Evolutionary conservation across 2,888 invertebrate species (phyloP).

Genomic region (Cryptops parisi): DNA sequence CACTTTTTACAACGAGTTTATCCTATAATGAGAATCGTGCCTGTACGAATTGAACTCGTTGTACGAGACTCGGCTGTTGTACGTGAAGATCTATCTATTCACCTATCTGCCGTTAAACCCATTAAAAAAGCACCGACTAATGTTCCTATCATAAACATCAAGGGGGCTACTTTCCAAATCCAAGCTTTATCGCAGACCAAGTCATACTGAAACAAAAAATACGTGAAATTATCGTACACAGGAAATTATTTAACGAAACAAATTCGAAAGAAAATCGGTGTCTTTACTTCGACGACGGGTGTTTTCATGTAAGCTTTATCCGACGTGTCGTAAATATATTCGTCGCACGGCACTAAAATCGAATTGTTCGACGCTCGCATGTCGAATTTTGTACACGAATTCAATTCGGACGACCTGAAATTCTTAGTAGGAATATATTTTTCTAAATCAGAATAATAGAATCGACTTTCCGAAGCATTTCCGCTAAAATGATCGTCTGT

Average conservation of each 20-base stretch:
- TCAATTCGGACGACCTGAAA: background rate
- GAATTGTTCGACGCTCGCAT: background rate
- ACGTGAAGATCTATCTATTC: no score
- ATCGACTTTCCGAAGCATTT: background rate
- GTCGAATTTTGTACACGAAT: constrained; percentile 5
- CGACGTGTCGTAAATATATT: constrained; percentile 2
- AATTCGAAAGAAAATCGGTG: no score
- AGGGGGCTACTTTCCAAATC: constrained; percentile 5
- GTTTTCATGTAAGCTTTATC: background rate
- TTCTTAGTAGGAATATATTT: background rate
- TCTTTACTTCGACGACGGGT: background rate
- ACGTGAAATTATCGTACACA: no score
- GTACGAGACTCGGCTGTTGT: no score
- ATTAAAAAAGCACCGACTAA: constrained; percentile 5
- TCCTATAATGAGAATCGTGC: no score
- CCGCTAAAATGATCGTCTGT: background rate
- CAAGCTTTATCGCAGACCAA: constrained; percentile 4
- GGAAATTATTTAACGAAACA: background rate
- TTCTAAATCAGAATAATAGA: constrained; percentile 1
- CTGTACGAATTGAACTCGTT: no score
- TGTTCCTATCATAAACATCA: constrained; percentile 3
- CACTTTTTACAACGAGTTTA: no score
- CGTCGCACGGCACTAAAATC: background rate
- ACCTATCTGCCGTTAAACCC: constrained; percentile 8
- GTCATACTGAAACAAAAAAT: constrained; percentile 8